These are phyloP conservation scores for Netta rufina DNA, from an alignment of 2,797 vertebrate genomes.

Conservation along the genomic window DNA sequence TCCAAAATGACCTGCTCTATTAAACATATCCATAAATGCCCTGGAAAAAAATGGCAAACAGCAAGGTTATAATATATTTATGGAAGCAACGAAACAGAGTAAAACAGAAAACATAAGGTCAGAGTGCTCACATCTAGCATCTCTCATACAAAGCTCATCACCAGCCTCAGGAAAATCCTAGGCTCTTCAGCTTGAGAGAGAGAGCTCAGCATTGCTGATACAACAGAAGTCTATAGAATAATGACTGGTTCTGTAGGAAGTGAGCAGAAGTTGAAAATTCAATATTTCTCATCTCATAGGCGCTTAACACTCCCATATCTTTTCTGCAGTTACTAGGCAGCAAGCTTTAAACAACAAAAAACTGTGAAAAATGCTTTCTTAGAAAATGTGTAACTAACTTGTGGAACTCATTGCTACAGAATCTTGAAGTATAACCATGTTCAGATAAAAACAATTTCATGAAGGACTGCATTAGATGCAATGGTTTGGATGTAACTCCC, in stretches of 20 bases:
- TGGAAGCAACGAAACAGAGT: neutral
- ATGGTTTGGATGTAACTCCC: neutral
- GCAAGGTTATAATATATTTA: neutral
- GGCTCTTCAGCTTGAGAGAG: neutral
- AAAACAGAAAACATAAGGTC: neutral
- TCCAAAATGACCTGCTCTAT: neutral
- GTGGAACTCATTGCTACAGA: neutral
- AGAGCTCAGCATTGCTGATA: rapidly evolving
- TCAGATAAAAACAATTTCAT: neutral
- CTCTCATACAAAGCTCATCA: neutral
- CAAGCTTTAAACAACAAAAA: neutral
- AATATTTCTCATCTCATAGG: neutral
- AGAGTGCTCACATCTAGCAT: neutral
- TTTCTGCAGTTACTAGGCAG: neutral
- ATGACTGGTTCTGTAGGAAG: neutral
- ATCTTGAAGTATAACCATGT: neutral
- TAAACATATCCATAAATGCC: neutral
- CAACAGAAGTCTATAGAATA: neutral
- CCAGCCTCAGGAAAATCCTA: neutral
- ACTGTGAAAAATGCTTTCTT: neutral
- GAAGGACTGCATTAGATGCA: neutral
- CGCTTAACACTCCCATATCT: neutral
- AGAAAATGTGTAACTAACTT: neutral
- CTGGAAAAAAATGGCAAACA: neutral
- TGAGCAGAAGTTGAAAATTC: neutral